Evolutionary conservation across 2,888 invertebrate genomes (phyloP).

Genomic region (Iphiclides podalirius): DNA sequence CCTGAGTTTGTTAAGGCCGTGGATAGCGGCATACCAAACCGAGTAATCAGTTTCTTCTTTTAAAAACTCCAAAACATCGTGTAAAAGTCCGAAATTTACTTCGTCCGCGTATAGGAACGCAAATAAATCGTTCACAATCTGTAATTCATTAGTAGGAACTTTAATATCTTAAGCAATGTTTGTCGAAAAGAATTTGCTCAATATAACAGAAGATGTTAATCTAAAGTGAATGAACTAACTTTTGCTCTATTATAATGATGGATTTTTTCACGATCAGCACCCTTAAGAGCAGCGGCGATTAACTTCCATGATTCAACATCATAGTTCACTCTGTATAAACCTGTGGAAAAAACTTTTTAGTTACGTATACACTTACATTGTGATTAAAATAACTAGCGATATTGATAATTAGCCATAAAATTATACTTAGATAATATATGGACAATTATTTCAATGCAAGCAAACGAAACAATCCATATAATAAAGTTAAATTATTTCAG

Average conservation of each 20-base stretch:
- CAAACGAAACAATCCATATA: too few relatives aligned
- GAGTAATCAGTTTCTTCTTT: conserved; percentile 83
- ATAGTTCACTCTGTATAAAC: conserved; percentile 84
- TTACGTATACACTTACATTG: not conserved
- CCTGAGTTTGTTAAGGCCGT: conserved; percentile 67
- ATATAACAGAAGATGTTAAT: too few relatives aligned
- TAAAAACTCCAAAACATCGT: conserved; percentile 83
- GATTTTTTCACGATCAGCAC: conserved; percentile 67
- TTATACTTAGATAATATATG: too few relatives aligned
- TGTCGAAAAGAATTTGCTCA: too few relatives aligned
- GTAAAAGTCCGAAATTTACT: conserved; percentile 77
- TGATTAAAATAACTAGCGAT: too few relatives aligned
- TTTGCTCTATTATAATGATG: conserved; percentile 87
- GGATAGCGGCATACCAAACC: conserved; percentile 86
- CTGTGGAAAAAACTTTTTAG: conserved; percentile 47
- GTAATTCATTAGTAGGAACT: conserved; percentile 28
- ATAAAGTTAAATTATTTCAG: too few relatives aligned
- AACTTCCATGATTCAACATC: conserved; percentile 75
- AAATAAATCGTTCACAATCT: conserved; percentile 88
- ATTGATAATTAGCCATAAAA: too few relatives aligned
- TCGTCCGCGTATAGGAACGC: conserved; percentile 83
- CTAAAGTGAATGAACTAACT: too few relatives aligned
- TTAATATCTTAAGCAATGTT: too few relatives aligned
- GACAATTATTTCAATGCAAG: too few relatives aligned
- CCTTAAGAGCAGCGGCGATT: conserved; percentile 64